Evolutionary conservation across 2,797 vertebrate genomes (phyloP).

Genomic region (Astyanax mexicanus): DNA sequence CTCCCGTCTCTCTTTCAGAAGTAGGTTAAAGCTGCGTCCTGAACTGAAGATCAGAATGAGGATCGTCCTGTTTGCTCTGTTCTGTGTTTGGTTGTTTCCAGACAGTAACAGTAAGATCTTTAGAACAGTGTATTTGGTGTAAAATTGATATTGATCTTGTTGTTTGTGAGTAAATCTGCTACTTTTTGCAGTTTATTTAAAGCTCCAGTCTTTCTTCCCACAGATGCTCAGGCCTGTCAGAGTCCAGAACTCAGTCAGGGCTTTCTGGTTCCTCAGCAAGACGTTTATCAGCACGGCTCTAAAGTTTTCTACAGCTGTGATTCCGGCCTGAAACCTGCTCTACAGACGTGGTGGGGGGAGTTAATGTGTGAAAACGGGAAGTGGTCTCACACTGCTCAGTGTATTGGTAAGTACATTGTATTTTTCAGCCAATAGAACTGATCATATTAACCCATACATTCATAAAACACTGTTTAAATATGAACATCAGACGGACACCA

Average conservation of each 20-base stretch:
- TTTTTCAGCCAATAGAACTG: too few relatives aligned
- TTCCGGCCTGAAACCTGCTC: conserved; percentile 48
- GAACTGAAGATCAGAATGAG: conserved; percentile 9
- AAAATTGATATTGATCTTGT: too few relatives aligned
- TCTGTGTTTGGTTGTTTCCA: conserved; percentile 11
- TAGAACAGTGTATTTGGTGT: neutral
- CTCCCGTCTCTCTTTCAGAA: neutral
- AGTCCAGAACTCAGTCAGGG: neutral
- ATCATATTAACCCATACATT: too few relatives aligned
- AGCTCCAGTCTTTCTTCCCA: too few relatives aligned
- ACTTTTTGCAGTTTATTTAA: too few relatives aligned
- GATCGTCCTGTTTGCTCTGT: conserved; percentile 4
- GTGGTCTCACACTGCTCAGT: conserved; percentile 60
- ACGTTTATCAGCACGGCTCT: accelerated
- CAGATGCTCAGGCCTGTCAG: neutral
- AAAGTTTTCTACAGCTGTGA: conserved; percentile 57
- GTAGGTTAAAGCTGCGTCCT: neutral
- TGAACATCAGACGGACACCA: too few relatives aligned
- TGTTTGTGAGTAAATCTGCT: too few relatives aligned
- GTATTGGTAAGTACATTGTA: conserved; percentile 67
- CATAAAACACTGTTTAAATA: too few relatives aligned
- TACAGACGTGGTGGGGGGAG: conserved; percentile 64
- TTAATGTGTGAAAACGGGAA: conserved; percentile 47
- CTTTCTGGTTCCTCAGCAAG: conserved; percentile 25
- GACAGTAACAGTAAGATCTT: neutral